Evolutionary conservation across 2,113 vertebrate genomes (phyloP), one percentile per base, ranked within the genome.

Genomic region (Benitochromis conjunctus): DNA sequence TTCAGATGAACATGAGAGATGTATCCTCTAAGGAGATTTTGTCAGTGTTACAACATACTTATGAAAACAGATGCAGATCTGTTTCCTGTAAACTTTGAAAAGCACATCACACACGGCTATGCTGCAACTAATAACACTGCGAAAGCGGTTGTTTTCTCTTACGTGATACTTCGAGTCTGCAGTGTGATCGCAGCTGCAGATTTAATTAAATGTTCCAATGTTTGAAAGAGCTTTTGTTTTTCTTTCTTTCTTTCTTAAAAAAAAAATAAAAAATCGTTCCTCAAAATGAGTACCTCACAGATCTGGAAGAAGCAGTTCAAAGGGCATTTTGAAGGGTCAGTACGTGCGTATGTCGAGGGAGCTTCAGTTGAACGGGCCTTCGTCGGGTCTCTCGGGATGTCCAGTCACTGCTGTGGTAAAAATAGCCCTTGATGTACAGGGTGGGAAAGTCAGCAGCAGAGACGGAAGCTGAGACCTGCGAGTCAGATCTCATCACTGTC

Each of bases 381-480:
- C 64, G 58, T 81, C 66, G 46, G 80, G 79, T 92, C 93, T 93
- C 90, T 84, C 79, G 81, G 92, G 93, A 94, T 94, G 95, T 91
- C 94, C 92, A 94, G 91, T 93, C 92, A 93, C 84, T 90, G 93
- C 89, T 71, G 86, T 83, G 87, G 88, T 96, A 96, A 95, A 96
- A 96, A 96, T 96, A 96, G 94, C 92, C 66, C 41, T 48, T 80
- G 85, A 91, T 91, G 87, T 90, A 92, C 94, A 90, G 92, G 92
- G 94, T 96, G 95, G 94, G 95, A 96, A 96, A 96, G 94, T 96
- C 93, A 94, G 94, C 92, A 89, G 88, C 88, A 82, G 90, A 90
- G 93, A 95, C 83, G 86, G 94, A 95, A 95, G 92, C 93, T 79
- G 95, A 95, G 95, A 95, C 95, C 92, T 88, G 90, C 79, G 88